Evolutionary conservation across 2,888 invertebrate species (phyloP).

Genomic region (Stegophylla sp.): DNA sequence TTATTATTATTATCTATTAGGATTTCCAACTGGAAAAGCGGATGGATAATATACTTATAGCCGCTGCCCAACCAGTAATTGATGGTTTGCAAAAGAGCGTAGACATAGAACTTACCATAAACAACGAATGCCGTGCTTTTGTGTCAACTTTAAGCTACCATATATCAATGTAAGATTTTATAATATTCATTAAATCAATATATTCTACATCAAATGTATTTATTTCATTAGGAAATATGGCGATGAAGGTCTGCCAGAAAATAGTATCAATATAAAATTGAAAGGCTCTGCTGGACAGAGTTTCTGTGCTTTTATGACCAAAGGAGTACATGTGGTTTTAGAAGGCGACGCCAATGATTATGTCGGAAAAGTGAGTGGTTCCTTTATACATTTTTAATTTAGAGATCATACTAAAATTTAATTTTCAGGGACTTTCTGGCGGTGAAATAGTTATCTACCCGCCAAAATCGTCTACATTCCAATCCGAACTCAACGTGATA

Average conservation of each 20-base stretch:
- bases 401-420: conserved; percentile 18
- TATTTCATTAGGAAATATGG: conserved; percentile 76
- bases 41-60: conserved; percentile 79
- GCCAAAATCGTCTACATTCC: conserved; percentile 76
- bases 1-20: conserved; percentile 66
- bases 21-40: conserved; percentile 88
- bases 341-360: conserved; percentile 99
- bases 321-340: conserved; percentile 85
- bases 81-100: conserved; percentile 75
- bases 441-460: conserved; percentile 93
- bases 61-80: conserved; percentile 76
- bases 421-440: conserved; percentile 82
- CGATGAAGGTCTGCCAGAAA: conserved; percentile 83
- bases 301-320: conserved; percentile 95
- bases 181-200: background rate
- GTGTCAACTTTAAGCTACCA: conserved; percentile 92
- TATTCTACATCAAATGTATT: conserved; percentile 47
- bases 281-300: conserved; percentile 97
- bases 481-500: conserved; percentile 91
- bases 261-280: conserved; percentile 80
- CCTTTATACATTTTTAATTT: conserved; percentile 21
- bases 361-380: conserved; percentile 82
- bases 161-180: conserved; percentile 82
- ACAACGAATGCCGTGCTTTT: conserved; percentile 92
- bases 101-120: conserved; percentile 79